Percentiles rank a stretch among this genome's conserved stretches.
These are phyloP conservation scores for Dreissena rostriformis DNA, from an alignment of 1,140 invertebrate species.

Conservation along the genomic window DNA sequence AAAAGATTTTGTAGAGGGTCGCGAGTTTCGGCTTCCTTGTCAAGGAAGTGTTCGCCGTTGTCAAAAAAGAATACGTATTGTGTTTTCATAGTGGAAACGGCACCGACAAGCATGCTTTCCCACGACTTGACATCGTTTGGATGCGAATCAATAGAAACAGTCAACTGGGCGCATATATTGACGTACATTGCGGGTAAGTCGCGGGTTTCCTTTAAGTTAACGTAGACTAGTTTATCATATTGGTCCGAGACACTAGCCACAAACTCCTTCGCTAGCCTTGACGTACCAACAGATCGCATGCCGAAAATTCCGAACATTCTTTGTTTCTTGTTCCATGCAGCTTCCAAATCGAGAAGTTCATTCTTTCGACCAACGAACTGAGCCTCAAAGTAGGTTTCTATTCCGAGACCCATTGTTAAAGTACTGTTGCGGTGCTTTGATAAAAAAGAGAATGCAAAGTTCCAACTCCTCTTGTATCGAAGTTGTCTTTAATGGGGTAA, in stretches of 20 bases:
- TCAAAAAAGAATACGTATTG: conserved; percentile 44
- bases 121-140: not conserved
- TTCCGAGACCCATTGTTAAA: too few relatives aligned
- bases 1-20: conserved; percentile 25
- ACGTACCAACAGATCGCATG: conserved; percentile 48
- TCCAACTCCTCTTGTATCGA: too few relatives aligned
- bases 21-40: not conserved
- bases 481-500: too few relatives aligned
- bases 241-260: not conserved
- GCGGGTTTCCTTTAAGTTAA: conserved; percentile 16
- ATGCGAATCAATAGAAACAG: not conserved
- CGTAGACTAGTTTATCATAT: not conserved
- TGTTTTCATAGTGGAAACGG: not conserved
- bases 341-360: conserved; percentile 9
- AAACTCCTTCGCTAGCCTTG: conserved; percentile 37
- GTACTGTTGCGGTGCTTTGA: too few relatives aligned
- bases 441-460: too few relatives aligned
- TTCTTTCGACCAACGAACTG: conserved; percentile 31
- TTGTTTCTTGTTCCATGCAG: not conserved
- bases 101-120: conserved; percentile 13
- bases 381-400: conserved; percentile 2
- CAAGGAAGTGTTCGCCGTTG: conserved; percentile 31
- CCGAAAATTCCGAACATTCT: conserved; percentile 55
- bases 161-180: conserved; percentile 15
- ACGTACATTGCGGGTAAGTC: conserved; percentile 8